Evolutionary conservation across 92 coral and sea anemone genomes (phyloP), one percentile per base, ranked within the genome.

Genomic region (Zoanthus sansibaricus): DNA sequence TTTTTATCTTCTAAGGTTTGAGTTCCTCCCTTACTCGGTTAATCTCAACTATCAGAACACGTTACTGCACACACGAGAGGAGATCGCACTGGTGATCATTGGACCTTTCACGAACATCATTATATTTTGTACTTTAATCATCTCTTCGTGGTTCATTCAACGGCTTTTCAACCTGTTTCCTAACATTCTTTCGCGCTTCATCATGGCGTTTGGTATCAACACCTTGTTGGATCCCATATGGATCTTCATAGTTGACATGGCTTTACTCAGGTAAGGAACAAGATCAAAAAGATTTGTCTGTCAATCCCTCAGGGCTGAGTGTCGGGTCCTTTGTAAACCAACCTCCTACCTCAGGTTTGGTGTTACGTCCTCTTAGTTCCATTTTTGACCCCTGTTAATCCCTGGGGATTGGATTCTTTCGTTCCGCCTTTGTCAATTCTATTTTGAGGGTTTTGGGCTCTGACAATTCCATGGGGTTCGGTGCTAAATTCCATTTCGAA

Each of bases 31-130:
- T 1, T 97, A 97, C 91, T 88, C 99, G 0, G 98, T 94, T 52
- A 97, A 93, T 89, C 93, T 97, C 72, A 97, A 97, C 94, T 97
- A 97, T 82, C 99, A 97, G 83, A 95, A 78, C 89, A 97, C 99
- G 25, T 68, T 97, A 45, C 91, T 97, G 17, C 98, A 95, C 77
- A 97, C 98, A 11, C 92, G 92, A 14, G 97, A 97, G 61, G 98
- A 93, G 87, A 95, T 97, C 51, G 93, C 97, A 25, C 82, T 97
- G 84, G 98, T 97, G 9, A 90, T 97, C 20, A 89, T 95, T 16
- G 99, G 99, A 10, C 98, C 99, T 25, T 95, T 97, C 82, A 78
- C 95, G 1, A 95, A 95, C 82, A 93, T 97, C 67, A 88, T 93
- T 49, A 56, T 97, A 56, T 93, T 97, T 54, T 95, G 95, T 73